Percentiles rank a stretch among this genome's conserved stretches.
Evolutionary conservation across 2,888 invertebrate species (phyloP).

Genomic region (Trypoxylon attenuatum): DNA sequence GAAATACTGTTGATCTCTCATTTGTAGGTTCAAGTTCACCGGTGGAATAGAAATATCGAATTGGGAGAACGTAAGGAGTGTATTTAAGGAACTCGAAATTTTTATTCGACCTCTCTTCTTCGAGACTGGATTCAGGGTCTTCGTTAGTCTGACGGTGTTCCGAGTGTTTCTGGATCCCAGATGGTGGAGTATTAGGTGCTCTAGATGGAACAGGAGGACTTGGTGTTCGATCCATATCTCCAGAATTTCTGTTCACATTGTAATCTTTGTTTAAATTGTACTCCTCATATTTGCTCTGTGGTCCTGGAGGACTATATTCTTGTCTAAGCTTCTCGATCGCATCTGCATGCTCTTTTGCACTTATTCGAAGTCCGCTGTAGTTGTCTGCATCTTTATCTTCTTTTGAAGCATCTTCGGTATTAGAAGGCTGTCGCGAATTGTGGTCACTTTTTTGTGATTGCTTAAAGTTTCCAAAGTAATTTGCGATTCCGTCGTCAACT

Average conservation of each 20-base stretch:
- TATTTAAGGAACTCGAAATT: constrained; percentile 50
- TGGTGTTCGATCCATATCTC: too few relatives aligned
- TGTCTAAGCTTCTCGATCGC: constrained; percentile 11
- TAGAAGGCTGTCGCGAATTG: constrained; percentile 33
- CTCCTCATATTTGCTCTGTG: constrained; percentile 65
- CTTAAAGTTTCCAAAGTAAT: constrained; percentile 35
- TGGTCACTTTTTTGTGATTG: constrained; percentile 54
- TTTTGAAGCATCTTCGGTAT: constrained; percentile 18
- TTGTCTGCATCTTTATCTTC: neutral
- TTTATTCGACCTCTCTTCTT: neutral
- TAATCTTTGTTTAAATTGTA: constrained; percentile 55
- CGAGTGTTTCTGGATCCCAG: neutral
- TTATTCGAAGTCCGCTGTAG: neutral
- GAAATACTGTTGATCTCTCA: neutral
- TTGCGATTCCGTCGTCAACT: constrained; percentile 60
- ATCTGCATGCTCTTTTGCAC: constrained; percentile 12
- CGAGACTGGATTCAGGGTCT: neutral
- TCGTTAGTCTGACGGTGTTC: neutral
- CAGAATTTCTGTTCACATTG: neutral
- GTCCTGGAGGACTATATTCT: constrained; percentile 41
- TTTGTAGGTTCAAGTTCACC: constrained; percentile 26
- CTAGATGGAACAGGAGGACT: neutral
- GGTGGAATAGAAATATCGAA: constrained; percentile 57
- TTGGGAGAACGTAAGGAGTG: constrained; percentile 58
- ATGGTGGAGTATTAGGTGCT: neutral